Evolutionary conservation across 2,888 invertebrate genomes (phyloP), one percentile per base, ranked within the genome.

Genomic region (Atethmia centrago): DNA sequence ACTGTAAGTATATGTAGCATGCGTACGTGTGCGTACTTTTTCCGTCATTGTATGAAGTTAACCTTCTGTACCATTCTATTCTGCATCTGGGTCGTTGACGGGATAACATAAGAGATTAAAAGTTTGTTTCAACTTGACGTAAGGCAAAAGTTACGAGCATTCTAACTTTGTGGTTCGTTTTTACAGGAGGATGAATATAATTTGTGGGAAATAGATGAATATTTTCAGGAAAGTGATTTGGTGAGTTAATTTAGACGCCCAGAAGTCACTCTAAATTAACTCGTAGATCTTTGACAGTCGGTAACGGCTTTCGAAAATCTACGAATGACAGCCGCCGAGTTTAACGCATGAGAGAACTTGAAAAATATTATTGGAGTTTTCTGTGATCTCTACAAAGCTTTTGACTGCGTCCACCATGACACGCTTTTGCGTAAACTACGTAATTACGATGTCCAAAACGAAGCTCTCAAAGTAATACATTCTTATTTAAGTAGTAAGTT

Each of bases 91-190:
- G 2, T 55, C 77, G 88, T 84, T 87, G 85, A 90, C 85, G 83
- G 86, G 80, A 82, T 87, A 84, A 88, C 83, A 84, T 89, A 87
- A 88, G 88, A 89, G 90, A 90, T 90, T 91, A 91, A 90, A 90
- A 90, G 87, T 90, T 89, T 88, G 89, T 88, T 76, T 89, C 71
- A 80, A 83, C 67, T 75, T 58, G 81, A 82, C 72, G 73, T 77
- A 74, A 80, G 72, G 69, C 77, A 71, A 72, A 87, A 82, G 86
- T 87, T 84, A 82, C 79, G 66, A 84, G 71, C 65, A 62, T 71
- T 62, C 68, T 73, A 80, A 82, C 72, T 74, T 85, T 73, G 64
- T 53, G 72, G 67, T 69, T 74, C 45, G 53, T 84, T 86, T 84
- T 71, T 53, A 63, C 65, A 59, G 56, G 45, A 82, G 62, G 25